A percentile compares a stretch with the other conserved stretches of the same genome.
Conservation (phyloP, 1,140 invertebrate genomes). For the Anastrepha obliqua region DNA sequence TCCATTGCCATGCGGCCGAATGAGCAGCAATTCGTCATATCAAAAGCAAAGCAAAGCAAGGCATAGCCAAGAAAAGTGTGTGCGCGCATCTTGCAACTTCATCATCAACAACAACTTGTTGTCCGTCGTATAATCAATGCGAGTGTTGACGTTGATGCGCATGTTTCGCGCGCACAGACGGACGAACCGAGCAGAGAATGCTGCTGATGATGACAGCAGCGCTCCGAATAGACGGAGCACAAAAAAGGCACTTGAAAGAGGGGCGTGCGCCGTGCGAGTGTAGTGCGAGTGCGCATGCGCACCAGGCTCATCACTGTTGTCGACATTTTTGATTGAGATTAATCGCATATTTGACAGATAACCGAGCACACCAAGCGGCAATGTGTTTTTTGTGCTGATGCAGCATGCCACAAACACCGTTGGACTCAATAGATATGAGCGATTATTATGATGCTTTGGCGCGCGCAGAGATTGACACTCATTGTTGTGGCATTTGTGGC, state of each 20-base stretch:
- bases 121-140: slow-evolving; percentile 33
- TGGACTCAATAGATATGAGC: neutral
- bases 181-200: no score
- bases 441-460: neutral
- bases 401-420: slow-evolving; percentile 13
- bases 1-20: neutral
- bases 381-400: neutral
- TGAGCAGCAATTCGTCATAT: slow-evolving; percentile 42
- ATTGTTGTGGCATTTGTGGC: neutral
- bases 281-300: neutral
- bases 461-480: slow-evolving; percentile 34
- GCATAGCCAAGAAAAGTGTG: neutral
- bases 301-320: slow-evolving; percentile 49
- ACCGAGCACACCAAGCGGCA: slow-evolving; percentile 29
- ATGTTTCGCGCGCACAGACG: neutral
- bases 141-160: slow-evolving; percentile 39
- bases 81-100: slow-evolving; percentile 2
- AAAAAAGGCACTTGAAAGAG: neutral
- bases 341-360: slow-evolving; percentile 57
- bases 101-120: slow-evolving; percentile 27
- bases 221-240: neutral
- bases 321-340: slow-evolving; percentile 58
- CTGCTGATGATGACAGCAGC: neutral
- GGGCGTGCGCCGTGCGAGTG: neutral
- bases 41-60: neutral